Percentiles rank a stretch among this genome's conserved stretches.
These are phyloP conservation scores for Pontoporia blainvillei DNA, from an alignment of 2,113 vertebrate genomes.

Conservation along the genomic window DNA sequence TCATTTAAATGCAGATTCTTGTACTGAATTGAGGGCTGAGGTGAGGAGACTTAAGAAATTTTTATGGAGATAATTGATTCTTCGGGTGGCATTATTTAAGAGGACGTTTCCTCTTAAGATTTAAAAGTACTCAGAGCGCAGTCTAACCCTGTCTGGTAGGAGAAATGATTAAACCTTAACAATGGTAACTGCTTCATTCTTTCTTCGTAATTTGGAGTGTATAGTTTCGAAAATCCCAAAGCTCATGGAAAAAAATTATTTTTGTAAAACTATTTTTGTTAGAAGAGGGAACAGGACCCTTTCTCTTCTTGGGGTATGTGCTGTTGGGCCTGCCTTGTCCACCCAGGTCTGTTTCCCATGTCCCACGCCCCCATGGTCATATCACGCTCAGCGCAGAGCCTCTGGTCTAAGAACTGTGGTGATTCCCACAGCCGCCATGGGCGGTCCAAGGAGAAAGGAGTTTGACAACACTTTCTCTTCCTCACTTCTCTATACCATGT, in stretches of 20 bases:
- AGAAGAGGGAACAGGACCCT: not conserved
- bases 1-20: not conserved
- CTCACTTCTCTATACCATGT: not conserved
- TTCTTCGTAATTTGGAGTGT: not conserved
- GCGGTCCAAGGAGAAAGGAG: not conserved
- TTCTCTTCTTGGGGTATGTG: not conserved
- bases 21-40: not conserved
- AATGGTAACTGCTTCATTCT: not conserved
- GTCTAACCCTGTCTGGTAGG: not conserved
- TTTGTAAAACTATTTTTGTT: not conserved
- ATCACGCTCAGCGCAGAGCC: rapidly evolving
- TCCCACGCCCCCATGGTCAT: rapidly evolving
- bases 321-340: rapidly evolving
- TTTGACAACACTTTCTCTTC: not conserved
- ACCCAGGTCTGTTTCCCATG: not conserved
- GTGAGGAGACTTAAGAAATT: not conserved
- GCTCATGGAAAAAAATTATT: not conserved
- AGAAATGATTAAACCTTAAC: not conserved
- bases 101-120: not conserved
- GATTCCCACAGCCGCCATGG: not conserved
- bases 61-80: not conserved
- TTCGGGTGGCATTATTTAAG: not conserved
- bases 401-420: not conserved
- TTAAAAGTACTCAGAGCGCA: not conserved
- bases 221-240: not conserved